These are phyloP conservation scores for Nylanderia fulva DNA, from an alignment of 1,140 invertebrate genomes.

Conservation along the genomic window DNA sequence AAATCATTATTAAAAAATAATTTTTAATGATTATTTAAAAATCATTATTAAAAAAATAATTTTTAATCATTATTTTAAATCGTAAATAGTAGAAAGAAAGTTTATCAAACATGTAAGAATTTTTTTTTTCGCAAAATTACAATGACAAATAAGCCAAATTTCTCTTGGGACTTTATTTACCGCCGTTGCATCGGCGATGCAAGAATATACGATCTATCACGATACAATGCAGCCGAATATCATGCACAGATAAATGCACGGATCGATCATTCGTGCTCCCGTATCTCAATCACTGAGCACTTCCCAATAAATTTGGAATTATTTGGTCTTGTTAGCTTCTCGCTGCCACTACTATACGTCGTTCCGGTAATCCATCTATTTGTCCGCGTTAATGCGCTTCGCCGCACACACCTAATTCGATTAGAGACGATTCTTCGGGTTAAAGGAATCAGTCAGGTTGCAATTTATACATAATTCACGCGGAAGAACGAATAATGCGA, in stretches of 20 bases:
- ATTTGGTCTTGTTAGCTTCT: neutral
- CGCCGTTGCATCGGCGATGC: neutral
- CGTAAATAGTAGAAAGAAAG: neutral
- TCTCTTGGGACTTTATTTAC: neutral
- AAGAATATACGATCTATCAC: neutral
- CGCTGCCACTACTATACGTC: neutral
- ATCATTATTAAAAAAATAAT: too few species aligned
- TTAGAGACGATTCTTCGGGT: constrained; percentile 32
- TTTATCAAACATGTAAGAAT: neutral
- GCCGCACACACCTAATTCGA: constrained; percentile 16
- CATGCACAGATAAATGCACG: neutral
- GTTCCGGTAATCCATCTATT: constrained; percentile 48
- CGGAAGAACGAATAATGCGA: neutral
- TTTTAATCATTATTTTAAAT: neutral
- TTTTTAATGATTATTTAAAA: too few species aligned
- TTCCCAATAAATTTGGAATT: neutral
- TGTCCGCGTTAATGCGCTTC: constrained; percentile 22
- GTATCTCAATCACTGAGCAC: constrained; percentile 19
- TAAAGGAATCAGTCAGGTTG: neutral
- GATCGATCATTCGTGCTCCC: constrained; percentile 1
- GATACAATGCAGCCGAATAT: neutral
- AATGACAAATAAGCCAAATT: neutral
- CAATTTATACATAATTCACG: neutral
- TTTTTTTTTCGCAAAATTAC: neutral
- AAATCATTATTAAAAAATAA: too few species aligned